These are phyloP conservation scores for Passer montanus DNA, from an alignment of 2,113 vertebrate genomes.

Conservation along the genomic window DNA sequence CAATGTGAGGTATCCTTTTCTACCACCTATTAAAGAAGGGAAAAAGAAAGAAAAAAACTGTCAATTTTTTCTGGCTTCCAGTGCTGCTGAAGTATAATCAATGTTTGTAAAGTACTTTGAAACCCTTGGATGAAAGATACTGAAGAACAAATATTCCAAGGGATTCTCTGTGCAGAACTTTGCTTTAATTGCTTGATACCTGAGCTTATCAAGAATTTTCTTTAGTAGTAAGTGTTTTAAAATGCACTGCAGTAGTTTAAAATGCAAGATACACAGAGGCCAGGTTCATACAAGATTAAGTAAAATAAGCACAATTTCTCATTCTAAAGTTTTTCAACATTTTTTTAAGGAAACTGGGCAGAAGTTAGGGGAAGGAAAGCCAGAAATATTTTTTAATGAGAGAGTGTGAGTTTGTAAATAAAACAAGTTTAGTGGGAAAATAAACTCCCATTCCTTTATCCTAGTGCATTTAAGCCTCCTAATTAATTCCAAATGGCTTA, in stretches of 20 bases:
- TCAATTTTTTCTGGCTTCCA: not conserved
- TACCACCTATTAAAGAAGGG: not conserved
- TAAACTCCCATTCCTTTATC: not conserved
- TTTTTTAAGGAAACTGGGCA: not conserved
- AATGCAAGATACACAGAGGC: not conserved
- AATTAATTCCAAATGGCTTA: not conserved
- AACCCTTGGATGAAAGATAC: slow-evolving; percentile 23
- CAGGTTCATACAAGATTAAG: not conserved
- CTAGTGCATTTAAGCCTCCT: not conserved
- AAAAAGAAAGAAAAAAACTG: not conserved
- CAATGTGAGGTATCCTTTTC: not conserved
- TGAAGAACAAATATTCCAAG: slow-evolving; percentile 17
- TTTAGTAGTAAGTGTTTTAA: not conserved
- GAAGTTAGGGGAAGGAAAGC: not conserved
- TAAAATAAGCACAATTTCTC: not conserved
- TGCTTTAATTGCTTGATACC: slow-evolving; percentile 26
- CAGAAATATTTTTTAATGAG: not conserved
- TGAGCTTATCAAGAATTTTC: not conserved
- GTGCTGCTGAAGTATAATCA: slow-evolving; percentile 20
- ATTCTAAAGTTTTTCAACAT: not conserved
- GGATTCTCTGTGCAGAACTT: not conserved
- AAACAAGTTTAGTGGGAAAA: not conserved
- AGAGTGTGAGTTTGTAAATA: not conserved
- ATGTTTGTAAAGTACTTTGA: slow-evolving; percentile 33
- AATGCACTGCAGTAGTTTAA: not conserved